Percentiles rank a stretch among this genome's conserved stretches.
Conservation (phyloP, 2,113 vertebrate genomes). For the Indicator indicator region DNA sequence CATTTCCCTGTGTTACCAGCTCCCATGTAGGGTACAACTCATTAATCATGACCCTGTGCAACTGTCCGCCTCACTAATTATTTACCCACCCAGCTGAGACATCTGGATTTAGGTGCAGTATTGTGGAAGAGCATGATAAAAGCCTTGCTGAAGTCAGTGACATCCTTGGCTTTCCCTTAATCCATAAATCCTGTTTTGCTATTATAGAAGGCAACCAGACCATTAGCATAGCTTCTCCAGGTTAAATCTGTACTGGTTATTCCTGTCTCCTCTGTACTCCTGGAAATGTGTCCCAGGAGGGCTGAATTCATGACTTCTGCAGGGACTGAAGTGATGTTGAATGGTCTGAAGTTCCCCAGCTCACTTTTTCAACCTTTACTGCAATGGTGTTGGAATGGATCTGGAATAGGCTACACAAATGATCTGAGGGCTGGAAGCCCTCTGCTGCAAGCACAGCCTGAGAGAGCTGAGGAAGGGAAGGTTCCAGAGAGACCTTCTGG, state of each 20-base stretch:
- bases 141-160: background rate
- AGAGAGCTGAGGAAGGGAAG: too few relatives aligned
- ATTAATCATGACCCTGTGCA: rapidly evolving
- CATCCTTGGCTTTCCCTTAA: background rate
- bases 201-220: background rate
- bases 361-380: background rate
- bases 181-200: background rate
- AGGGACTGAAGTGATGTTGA: background rate
- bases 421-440: too few relatives aligned
- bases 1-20: background rate
- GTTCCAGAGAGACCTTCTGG: too few relatives aligned
- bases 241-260: background rate
- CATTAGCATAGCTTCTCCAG: rapidly evolving
- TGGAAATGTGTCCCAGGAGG: background rate
- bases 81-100: background rate
- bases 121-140: background rate
- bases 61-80: rapidly evolving
- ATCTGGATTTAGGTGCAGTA: rapidly evolving
- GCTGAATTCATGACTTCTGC: background rate
- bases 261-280: background rate
- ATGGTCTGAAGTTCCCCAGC: background rate
- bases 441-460: too few relatives aligned
- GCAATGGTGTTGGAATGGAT: background rate
- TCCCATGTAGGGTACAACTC: background rate
- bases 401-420: too few relatives aligned